Evolutionary conservation across 2,888 invertebrate species (phyloP), one percentile per base, ranked within the genome.

Genomic region (Dolomedes plantarius): DNA sequence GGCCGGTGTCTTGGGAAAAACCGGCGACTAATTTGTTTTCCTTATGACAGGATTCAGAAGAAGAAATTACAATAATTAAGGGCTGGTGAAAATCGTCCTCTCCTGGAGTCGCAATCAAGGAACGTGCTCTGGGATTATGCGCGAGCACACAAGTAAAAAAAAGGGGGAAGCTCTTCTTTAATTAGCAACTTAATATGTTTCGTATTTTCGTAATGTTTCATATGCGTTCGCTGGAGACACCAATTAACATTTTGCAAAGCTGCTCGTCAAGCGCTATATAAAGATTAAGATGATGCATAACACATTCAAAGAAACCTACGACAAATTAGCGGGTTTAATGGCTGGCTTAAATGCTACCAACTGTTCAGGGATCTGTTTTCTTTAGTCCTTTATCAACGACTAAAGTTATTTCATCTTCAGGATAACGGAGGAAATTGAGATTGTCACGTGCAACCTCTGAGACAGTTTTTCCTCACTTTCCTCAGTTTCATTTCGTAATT

Each of bases 51-150:
- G 41, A 73, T 77, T 73, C 77, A 7, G 62, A 68, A 78, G 74
- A 79, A 86, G 85, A 86, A 86, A 86, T 86, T 86, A 86, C 85
- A 86, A 86, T 79, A 86, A 86, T 86, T 86, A 86, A 86, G 41
- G 85, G 50, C 46, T 77, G 83, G 72, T 77, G 83, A 72, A 83
- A 83, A 83, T 83, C 77, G 77, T 77, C 77, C 46, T 73, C 19
- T 77, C 72, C 32, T 32, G 41, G 36, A 72, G 39, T 69, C 31
- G 76, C 76, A 82, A 82, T 82, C 82, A 82, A 27, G 67, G 19
- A 64, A 50, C 62, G 32, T 46, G 76, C 67, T 7, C 31, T 65
- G 32, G 50, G 76, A 82, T 71, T 76, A 71, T 36, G 80, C 56
- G 64, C 65, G 67, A 36, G 36, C 36, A 68, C n/a, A 39, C 36